Evolutionary conservation across 2,888 invertebrate genomes (phyloP), one percentile per base, ranked within the genome.

Genomic region (Dysmachus trigonus): DNA sequence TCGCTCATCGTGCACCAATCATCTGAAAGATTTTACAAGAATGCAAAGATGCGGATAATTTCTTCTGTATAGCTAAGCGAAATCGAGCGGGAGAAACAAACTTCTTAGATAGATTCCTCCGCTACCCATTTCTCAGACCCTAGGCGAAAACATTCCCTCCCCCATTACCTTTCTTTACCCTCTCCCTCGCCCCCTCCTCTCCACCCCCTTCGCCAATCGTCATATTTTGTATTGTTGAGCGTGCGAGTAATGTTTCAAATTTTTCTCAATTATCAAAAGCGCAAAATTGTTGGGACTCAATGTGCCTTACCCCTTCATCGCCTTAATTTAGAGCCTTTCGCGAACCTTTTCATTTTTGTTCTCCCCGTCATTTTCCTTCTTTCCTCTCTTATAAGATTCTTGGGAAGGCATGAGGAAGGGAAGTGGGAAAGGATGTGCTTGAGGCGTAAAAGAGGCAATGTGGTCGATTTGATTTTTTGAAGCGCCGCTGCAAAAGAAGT

Each of bases 261-360:
- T 83, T 83, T 83, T 83, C 83, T 71, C 83, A 83, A 83, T 83
- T 83, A 83, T 83, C 10, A 62, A 82, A 83, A 35, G 41, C 72
- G 72, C 47, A 83, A 72, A 83, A 83, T 81, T 81, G 81, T 41
- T 79, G 51, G 79, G 30, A 79, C 79, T 79, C 77, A 31, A n/a
- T 81, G 81, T 81, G 53, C 81, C 53, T 79, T 79, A 79, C 62
- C 81, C 33, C n/a, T n/a, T 81, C 33, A 81, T 53, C 81, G 33
- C 62, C 22, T 81, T 81, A 30, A 33, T 31, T 35, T 81, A 22
- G 62, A 62, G 27, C 27, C 10, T 62, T 62, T 10, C 62, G 51
- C n/a, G 51, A n/a, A 51, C 1, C 51, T 8, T 51, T 51, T n/a
- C 13, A 2, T 1, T 3, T 15, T 18, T 10, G 10, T 6, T 10